Evolutionary conservation across 2,888 invertebrate species (phyloP).

Genomic region (Muscina levida): DNA sequence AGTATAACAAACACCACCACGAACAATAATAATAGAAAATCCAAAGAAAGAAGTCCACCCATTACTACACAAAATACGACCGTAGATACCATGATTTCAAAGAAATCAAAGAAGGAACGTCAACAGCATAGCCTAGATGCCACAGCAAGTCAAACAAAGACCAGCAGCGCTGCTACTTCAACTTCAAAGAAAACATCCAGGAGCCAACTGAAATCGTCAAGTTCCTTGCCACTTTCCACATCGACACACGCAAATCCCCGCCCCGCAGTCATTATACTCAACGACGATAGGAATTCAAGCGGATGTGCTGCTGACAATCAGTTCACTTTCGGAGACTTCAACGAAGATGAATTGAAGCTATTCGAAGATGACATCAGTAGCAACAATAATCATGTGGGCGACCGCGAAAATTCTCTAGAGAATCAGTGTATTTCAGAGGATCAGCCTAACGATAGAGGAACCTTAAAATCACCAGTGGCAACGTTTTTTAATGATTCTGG

Average conservation of each 20-base stretch:
- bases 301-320: constrained; percentile 83
- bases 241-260: constrained; percentile 62
- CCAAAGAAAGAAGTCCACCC: constrained; percentile 64
- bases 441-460: constrained; percentile 22
- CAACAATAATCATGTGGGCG: constrained; percentile 42
- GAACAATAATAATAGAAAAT: constrained; percentile 51
- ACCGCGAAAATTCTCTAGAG: constrained; percentile 25
- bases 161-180: constrained; percentile 1
- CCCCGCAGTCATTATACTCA: constrained; percentile 88
- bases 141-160: constrained; percentile 1
- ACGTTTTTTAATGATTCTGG: constrained; percentile 74
- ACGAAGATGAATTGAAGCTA: constrained; percentile 78
- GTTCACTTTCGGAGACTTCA: constrained; percentile 84
- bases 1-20: constrained; percentile 45
- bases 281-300: constrained; percentile 80
- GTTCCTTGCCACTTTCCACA: constrained; percentile 44
- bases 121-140: constrained; percentile 30
- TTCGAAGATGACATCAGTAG: constrained; percentile 69
- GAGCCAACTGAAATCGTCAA: constrained; percentile 51
- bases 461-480: constrained; percentile 25
- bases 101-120: constrained; percentile 58
- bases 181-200: constrained; percentile 60
- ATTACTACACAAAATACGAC: constrained; percentile 28
- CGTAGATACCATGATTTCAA: constrained; percentile 32
- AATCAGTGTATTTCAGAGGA: constrained; percentile 18